These are phyloP conservation scores for Hetaerina titia DNA, from an alignment of 2,888 invertebrate species.

Conservation along the genomic window DNA sequence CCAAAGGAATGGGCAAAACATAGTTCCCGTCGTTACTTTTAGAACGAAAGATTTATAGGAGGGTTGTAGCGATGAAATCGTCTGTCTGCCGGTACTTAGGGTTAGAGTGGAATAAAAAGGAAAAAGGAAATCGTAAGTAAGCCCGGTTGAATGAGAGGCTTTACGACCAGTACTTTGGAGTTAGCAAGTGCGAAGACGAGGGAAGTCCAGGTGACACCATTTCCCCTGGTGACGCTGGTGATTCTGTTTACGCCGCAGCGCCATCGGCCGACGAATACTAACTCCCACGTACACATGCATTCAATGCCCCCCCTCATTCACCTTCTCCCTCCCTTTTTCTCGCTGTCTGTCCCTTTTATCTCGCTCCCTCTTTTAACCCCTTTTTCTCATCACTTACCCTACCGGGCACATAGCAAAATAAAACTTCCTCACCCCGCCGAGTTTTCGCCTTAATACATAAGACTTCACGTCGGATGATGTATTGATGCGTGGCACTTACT, in stretches of 20 bases:
- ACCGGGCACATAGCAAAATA: not conserved
- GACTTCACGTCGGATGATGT: conserved; percentile 4
- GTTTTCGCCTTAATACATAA: not conserved
- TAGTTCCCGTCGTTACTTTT: not conserved
- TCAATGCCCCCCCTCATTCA: not conserved
- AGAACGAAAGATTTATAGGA: not conserved
- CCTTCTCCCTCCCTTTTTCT: not conserved
- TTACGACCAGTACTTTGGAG: not conserved
- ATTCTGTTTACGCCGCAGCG: conserved; percentile 8
- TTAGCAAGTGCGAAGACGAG: not conserved
- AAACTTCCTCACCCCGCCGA: not conserved
- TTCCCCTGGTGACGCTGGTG: not conserved
- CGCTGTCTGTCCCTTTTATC: not conserved
- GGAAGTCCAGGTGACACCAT: conserved; percentile 21
- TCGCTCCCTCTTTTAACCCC: not conserved
- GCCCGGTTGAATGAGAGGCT: not conserved
- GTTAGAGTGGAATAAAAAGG: not conserved
- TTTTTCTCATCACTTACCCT: conserved; percentile 8
- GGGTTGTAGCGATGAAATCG: not conserved
- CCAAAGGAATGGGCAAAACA: not conserved
- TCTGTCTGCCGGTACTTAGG: not conserved
- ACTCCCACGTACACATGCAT: not conserved
- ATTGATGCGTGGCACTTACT: conserved; percentile 25
- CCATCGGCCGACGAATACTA: not conserved
- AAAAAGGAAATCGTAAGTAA: not conserved